Percentiles rank a stretch among this genome's conserved stretches.
Conservation (phyloP, 1,140 invertebrate genomes). For the Colletes gigas region DNA sequence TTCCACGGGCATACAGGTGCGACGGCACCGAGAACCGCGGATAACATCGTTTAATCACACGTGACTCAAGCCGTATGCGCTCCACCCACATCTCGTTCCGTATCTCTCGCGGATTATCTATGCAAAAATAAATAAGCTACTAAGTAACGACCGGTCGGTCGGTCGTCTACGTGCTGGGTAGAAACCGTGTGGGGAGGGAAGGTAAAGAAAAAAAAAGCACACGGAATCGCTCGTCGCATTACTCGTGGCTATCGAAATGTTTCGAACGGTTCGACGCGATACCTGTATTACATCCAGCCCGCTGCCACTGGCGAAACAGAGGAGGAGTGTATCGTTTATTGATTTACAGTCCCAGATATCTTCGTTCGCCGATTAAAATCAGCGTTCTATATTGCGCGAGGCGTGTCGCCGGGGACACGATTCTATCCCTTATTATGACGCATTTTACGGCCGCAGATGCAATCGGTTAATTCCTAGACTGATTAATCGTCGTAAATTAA, state of each 20-base stretch:
- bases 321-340: constrained; percentile 56
- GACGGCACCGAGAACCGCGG: constrained; percentile 69
- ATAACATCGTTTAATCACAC: constrained; percentile 80
- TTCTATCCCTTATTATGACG: constrained; percentile 54
- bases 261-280: constrained; percentile 26
- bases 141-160: constrained; percentile 62
- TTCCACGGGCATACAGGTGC: constrained; percentile 74
- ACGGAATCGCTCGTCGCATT: constrained; percentile 29
- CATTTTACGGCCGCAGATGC: constrained; percentile 53
- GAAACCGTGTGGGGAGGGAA: background rate
- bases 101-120: constrained; percentile 77
- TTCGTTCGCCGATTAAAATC: constrained; percentile 55
- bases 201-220: background rate
- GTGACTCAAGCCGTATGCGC: constrained; percentile 73
- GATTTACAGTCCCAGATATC: constrained; percentile 65
- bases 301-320: constrained; percentile 39
- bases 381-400: constrained; percentile 34
- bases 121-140: constrained; percentile 78
- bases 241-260: constrained; percentile 58
- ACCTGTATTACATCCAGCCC: constrained; percentile 30
- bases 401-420: constrained; percentile 13
- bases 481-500: constrained; percentile 65
- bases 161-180: constrained; percentile 44
- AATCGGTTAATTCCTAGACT: constrained; percentile 53
- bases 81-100: constrained; percentile 75